Percentiles rank a stretch among this genome's conserved stretches.
These are phyloP conservation scores for Microcebus ravelobensis DNA, from an alignment of 2,113 vertebrate genomes.

Conservation along the genomic window DNA sequence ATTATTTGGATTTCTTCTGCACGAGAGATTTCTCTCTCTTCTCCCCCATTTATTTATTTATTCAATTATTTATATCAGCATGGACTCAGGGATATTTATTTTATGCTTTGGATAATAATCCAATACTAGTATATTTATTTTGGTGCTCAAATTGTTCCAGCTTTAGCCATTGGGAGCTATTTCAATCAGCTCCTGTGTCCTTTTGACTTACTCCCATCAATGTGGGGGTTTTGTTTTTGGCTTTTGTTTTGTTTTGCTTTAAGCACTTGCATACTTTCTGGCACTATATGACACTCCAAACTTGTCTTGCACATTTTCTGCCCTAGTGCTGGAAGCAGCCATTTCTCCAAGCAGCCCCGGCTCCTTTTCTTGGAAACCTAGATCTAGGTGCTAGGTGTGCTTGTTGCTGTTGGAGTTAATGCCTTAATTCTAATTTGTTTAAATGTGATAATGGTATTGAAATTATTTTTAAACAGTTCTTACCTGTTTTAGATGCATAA, in stretches of 20 bases:
- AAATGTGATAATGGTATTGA: neutral
- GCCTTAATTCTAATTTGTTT: neutral
- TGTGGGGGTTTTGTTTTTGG: neutral
- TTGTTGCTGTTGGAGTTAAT: neutral
- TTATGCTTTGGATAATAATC: neutral
- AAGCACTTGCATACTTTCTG: neutral
- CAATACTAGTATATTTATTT: neutral
- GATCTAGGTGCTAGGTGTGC: neutral
- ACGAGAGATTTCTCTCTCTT: neutral
- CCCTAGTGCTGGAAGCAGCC: neutral
- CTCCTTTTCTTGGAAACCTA: neutral
- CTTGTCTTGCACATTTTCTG: neutral
- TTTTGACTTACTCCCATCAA: neutral
- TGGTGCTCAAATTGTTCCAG: neutral
- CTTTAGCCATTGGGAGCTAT: neutral
- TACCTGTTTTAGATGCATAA: neutral
- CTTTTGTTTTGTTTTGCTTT: neutral
- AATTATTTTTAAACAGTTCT: neutral
- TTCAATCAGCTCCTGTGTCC: neutral
- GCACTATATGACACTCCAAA: neutral
- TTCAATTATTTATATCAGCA: conserved; percentile 3
- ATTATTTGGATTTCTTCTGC: neutral
- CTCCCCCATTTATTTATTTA: conserved; percentile 10
- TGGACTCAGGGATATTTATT: neutral
- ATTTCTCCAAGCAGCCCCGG: neutral